Conservation (phyloP, 92 coral and sea anemone genomes). For the Zoanthus gigantus region DNA sequence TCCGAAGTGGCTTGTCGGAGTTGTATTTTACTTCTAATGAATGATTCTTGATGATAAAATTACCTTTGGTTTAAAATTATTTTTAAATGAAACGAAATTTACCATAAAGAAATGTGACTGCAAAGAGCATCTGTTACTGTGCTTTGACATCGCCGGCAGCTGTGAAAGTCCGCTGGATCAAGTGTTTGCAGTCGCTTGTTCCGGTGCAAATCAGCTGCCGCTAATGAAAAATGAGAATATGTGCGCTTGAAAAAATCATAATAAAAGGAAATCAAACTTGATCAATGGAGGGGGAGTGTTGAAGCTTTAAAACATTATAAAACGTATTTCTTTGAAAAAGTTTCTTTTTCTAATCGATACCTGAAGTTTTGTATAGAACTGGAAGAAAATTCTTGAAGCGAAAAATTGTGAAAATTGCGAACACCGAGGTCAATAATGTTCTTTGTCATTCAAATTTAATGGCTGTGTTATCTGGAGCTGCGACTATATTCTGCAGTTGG, state of each 20-base stretch:
- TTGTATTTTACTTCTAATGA: not conserved
- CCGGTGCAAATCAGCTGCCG: slow-evolving; percentile 36
- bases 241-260: slow-evolving; percentile 9
- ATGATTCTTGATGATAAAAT: not conserved
- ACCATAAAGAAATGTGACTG: not conserved
- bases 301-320: slow-evolving; percentile 17
- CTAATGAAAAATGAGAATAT: not conserved
- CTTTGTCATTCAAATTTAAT: slow-evolving; percentile 42
- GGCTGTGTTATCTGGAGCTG: slow-evolving; percentile 29
- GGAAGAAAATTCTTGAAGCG: not conserved
- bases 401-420: slow-evolving; percentile 28
- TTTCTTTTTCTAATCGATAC: not conserved
- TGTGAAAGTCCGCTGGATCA: slow-evolving; percentile 42
- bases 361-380: not conserved
- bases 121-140: not conserved
- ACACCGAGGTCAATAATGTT: slow-evolving; percentile 10
- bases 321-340: not conserved
- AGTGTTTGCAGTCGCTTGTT: slow-evolving; percentile 18
- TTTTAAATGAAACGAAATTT: not conserved
- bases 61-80: not conserved
- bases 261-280: slow-evolving; percentile 26
- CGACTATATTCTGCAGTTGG: slow-evolving; percentile 40
- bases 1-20: not conserved
- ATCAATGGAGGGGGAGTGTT: slow-evolving; percentile 1
- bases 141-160: not conserved